phyloP scores from a whole-genome alignment of 2,888 invertebrate genomes.

The Stratiomys singularior region DNA sequence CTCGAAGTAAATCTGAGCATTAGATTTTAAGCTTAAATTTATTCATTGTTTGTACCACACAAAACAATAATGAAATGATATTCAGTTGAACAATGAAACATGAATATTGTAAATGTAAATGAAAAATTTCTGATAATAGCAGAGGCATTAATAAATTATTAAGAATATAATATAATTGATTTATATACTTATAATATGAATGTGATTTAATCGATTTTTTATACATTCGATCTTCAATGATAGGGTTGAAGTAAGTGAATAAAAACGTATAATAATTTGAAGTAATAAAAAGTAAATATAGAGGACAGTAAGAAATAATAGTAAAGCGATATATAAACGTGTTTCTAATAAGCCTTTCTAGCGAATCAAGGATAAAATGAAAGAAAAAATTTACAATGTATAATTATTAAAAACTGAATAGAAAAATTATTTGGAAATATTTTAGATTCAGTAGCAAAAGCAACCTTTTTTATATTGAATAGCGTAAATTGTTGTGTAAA shows the following conservation, averaged over 20 bases:
- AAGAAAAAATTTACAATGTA: neutral
- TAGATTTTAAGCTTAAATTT: neutral
- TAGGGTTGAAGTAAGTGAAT: slow-evolving; percentile 33
- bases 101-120: slow-evolving; percentile 22
- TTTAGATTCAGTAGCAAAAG: slow-evolving; percentile 5
- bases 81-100: slow-evolving; percentile 11
- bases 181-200: slow-evolving; percentile 43
- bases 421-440: neutral
- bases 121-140: slow-evolving; percentile 13
- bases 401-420: slow-evolving; percentile 12
- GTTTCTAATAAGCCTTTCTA: slow-evolving; percentile 44
- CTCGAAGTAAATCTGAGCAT: neutral
- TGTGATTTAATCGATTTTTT: slow-evolving; percentile 47
- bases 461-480: neutral
- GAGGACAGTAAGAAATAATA: slow-evolving; percentile 9
- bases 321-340: slow-evolving; percentile 14
- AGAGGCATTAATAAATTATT: slow-evolving; percentile 31
- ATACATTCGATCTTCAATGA: slow-evolving; percentile 45
- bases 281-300: slow-evolving; percentile 13
- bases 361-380: slow-evolving; percentile 31
- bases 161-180: slow-evolving; percentile 36
- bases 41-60: slow-evolving; percentile 32
- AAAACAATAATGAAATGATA: slow-evolving; percentile 18
- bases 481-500: neutral
- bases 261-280: slow-evolving; percentile 10